Conservation (phyloP, 2,797 vertebrate genomes). For the Onychomys leucogaster region DNA sequence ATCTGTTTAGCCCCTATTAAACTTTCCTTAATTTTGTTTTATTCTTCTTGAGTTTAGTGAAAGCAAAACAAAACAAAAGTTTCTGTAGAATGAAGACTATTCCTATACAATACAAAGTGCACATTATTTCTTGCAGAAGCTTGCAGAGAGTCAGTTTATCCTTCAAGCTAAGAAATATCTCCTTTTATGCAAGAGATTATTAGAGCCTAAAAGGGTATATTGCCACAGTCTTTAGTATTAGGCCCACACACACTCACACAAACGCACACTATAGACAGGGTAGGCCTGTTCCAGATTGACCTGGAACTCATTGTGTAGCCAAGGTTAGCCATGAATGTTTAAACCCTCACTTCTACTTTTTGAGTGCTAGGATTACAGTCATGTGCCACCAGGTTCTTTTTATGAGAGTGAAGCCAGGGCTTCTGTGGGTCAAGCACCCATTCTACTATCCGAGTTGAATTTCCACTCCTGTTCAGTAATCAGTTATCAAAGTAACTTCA, state of each 20-base stretch:
- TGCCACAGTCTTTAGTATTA: neutral
- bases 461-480: neutral
- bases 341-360: neutral
- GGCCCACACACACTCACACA: neutral
- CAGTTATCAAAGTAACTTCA: neutral
- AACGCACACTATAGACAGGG: neutral
- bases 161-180: neutral
- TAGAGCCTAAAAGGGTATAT: neutral
- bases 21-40: neutral
- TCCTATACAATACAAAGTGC: neutral
- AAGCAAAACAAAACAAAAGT: neutral
- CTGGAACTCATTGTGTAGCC: neutral
- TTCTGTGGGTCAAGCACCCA: neutral
- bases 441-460: neutral
- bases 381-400: neutral
- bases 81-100: neutral
- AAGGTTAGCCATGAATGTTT: neutral
- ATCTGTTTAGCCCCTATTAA: neutral
- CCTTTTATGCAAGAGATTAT: neutral
- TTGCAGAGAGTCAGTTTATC: neutral
- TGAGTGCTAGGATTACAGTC: neutral
- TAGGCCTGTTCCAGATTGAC: neutral
- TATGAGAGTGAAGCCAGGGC: neutral
- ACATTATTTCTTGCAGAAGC: neutral
- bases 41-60: neutral